Percentiles rank a stretch among this genome's conserved stretches.
These are phyloP conservation scores for Sinosuthora webbiana DNA, from an alignment of 2,113 vertebrate genomes.

Conservation along the genomic window DNA sequence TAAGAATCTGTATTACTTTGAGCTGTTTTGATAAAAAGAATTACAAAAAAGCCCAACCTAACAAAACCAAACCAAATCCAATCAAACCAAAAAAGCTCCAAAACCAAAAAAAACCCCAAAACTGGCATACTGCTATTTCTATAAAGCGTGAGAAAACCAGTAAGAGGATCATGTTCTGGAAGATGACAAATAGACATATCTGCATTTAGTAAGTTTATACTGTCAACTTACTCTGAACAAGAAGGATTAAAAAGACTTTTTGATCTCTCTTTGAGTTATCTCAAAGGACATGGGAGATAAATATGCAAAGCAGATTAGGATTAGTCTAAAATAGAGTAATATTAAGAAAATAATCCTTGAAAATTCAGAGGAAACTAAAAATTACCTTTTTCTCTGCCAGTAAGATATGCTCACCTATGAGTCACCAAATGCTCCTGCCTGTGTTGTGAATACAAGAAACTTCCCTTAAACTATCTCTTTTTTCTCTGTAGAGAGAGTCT, in stretches of 20 bases:
- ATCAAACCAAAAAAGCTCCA: background rate
- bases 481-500: background rate
- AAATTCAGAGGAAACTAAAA: background rate
- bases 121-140: background rate
- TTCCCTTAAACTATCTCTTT: background rate
- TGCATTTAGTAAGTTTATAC: conserved; percentile 32
- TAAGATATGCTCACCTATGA: background rate
- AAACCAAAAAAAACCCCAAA: background rate
- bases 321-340: background rate
- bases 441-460: background rate
- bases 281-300: background rate
- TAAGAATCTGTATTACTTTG: background rate
- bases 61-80: background rate
- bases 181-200: background rate
- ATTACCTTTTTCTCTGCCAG: background rate
- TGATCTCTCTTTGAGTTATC: conserved; percentile 15
- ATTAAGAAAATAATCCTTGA: background rate
- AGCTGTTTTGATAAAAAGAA: background rate
- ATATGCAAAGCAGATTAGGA: conserved; percentile 14
- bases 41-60: background rate
- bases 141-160: background rate
- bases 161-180: background rate
- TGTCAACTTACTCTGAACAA: conserved; percentile 10
- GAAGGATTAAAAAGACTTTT: conserved; percentile 27
- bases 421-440: background rate